A percentile compares a stretch with the other conserved stretches of the same genome.
These are phyloP conservation scores for Plebejus melissa DNA, from an alignment of 2,888 invertebrate species.

Conservation along the genomic window DNA sequence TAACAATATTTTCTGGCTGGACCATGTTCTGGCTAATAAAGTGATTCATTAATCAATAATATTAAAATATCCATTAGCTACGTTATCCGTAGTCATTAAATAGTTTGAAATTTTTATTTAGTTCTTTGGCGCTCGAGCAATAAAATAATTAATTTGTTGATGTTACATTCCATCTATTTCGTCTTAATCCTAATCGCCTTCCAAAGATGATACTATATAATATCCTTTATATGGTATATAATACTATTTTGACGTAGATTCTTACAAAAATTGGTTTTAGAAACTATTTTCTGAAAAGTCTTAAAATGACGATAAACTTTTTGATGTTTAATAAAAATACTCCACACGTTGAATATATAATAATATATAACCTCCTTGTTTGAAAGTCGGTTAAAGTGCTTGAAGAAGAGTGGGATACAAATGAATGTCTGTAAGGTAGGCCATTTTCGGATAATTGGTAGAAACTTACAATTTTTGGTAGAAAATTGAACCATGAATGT, in stretches of 20 bases:
- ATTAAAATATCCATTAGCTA: not conserved
- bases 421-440: slow-evolving; percentile 78
- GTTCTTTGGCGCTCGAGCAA: not conserved
- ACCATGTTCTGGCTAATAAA: not conserved
- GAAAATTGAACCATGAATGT: slow-evolving; percentile 70
- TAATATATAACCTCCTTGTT: not conserved
- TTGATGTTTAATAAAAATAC: slow-evolving; percentile 30
- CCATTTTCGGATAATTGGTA: slow-evolving; percentile 56
- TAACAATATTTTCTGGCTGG: not conserved
- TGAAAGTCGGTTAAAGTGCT: slow-evolving; percentile 32
- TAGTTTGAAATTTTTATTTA: not conserved
- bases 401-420: slow-evolving; percentile 69
- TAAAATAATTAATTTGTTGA: not conserved
- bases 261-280: not conserved
- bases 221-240: not conserved
- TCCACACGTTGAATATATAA: not conserved
- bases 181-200: too few species aligned
- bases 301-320: not conserved
- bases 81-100: not conserved
- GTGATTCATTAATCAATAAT: not conserved
- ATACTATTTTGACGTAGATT: not conserved
- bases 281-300: not conserved
- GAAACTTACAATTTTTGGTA: slow-evolving; percentile 39
- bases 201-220: too few species aligned
- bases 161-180: not conserved